Base-by-base conservation (phyloP, 1,140 invertebrate species). In the Lycorma delicatula region DNA sequence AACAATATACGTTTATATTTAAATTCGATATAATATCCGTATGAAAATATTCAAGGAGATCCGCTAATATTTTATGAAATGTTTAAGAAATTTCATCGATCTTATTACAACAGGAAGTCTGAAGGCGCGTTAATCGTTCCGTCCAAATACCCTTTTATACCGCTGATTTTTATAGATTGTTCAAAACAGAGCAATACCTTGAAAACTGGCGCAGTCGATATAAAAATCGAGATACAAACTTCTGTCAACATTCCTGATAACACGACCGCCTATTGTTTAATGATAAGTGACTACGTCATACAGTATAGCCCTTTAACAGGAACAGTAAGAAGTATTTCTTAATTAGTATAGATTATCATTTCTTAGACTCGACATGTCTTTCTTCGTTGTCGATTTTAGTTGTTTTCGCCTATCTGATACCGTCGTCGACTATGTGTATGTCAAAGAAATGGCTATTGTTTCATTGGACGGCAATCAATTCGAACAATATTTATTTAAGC, bases 241-340 rank as follows among this genome's bases (percentile, higher is more conserved):
- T 36, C 18, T 0, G 20, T 12, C 3, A 56, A 59, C 29, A 61
- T 69, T 60, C 56, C 64, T 18, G 61, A 52, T 20, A 52, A 66
- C n/a, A 72, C 67, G n/a, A 41, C 62, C 12, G 68, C 65, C 6
- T 69, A 66, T 50, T 69, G 66, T 62, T 54, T 71, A n/a, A 67
- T 71, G 54, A 28, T 70, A 47, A 64, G 68, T 36, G 66, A 72
- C 59, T 36, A 54, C 12, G 58, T 68, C 12, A 28, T 69, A 12
- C 56, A 65, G 48, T 67, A 70, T 22, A 61, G 63, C 29, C 61
- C 66, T 1, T 34, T 71, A 13, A 67, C 60, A 38, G 61, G 65
- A 29, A 55, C 46, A 18, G 58, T 64, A 1, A 55, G 36, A 23
- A 60, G 58, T 54, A 25, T 49, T 7, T 12, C 9, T 26, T 47